A percentile compares a stretch with the other conserved stretches of the same genome.
Conservation (phyloP, 2,113 vertebrate genomes). For the Ceyx cyanopectus region DNA sequence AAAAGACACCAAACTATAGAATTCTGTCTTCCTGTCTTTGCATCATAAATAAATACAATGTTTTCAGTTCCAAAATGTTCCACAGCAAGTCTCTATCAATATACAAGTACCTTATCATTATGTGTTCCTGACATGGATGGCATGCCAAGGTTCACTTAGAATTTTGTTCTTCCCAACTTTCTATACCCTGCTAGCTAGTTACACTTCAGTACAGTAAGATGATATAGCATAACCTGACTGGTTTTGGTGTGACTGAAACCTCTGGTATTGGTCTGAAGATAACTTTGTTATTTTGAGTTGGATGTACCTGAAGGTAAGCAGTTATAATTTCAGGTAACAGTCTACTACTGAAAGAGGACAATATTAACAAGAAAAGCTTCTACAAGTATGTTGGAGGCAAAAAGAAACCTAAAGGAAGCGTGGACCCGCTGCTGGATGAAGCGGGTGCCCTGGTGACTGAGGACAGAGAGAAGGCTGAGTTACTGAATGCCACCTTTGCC, state of each 20-base stretch:
- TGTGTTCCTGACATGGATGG: background rate
- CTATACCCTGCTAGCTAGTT: background rate
- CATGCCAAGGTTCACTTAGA: background rate
- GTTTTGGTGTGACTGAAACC: background rate
- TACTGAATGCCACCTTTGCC: too few relatives aligned
- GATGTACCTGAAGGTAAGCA: background rate
- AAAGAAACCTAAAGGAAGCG: too few relatives aligned
- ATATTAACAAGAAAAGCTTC: too few relatives aligned
- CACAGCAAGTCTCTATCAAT: constrained; percentile 30
- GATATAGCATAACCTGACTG: background rate
- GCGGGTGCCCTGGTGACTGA: too few relatives aligned
- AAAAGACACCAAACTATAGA: background rate
- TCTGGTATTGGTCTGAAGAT: background rate
- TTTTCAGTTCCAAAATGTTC: constrained; percentile 20
- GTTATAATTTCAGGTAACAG: background rate
- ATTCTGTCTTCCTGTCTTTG: constrained; percentile 24
- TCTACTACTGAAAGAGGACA: constrained; percentile 24
- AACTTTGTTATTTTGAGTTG: background rate
- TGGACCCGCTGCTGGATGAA: too few relatives aligned
- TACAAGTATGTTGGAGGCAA: too few relatives aligned
- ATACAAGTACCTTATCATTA: constrained; percentile 32
- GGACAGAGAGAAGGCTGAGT: too few relatives aligned
- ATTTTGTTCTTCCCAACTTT: constrained; percentile 42
- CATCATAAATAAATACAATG: constrained; percentile 23
- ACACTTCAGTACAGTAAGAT: background rate